Evolutionary conservation across 2,888 invertebrate genomes (phyloP), one percentile per base, ranked within the genome.

Genomic region (Priocnemis perturbator): DNA sequence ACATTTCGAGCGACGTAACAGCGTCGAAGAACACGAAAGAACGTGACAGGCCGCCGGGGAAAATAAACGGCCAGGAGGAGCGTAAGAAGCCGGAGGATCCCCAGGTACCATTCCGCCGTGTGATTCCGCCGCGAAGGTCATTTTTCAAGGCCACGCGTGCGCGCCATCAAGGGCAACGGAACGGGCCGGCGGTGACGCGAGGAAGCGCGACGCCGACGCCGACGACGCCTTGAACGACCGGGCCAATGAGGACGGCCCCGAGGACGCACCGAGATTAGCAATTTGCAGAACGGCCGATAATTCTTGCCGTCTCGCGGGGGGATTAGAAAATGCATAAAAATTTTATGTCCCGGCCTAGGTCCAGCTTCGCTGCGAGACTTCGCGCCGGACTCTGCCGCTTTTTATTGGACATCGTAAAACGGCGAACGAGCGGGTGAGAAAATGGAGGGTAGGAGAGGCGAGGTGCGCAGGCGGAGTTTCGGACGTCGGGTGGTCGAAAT

Each of bases 1-100:
- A 79, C 76, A 69, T 72, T 74, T 71, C 76, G 72, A 72, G 57
- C 79, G 73, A 69, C 73, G 70, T 73, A 79, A 81, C 77, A 73
- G 69, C 66, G 73, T 67, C 71, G 78, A 67, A 57, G 71, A 73
- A 72, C 78, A 71, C 69, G 73, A 68, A 63, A 59, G 64, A 64
- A 71, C 61, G 71, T 55, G 69, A 67, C 52, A 58, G 64, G 61
- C 44, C 60, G 60, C 52, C 19, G 47, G 48, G 61, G 30, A 55
- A 69, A 73, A 76, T 67, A 61, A 67, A 17, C 37, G 47, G 23
- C 55, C 4, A 67, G 64, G 69, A 67, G 21, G 30, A 44, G 60
- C 67, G 61, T 61, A 57, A 59, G 55, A 60, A 55, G n/a, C 58
- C 26, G 55, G 48, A 37, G 37, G 50, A 50, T 60, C 44, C 21